Percentiles rank a stretch among this genome's conserved stretches.
Conservation (phyloP, 2,888 invertebrate species). For the Phanerotoma sp. region DNA sequence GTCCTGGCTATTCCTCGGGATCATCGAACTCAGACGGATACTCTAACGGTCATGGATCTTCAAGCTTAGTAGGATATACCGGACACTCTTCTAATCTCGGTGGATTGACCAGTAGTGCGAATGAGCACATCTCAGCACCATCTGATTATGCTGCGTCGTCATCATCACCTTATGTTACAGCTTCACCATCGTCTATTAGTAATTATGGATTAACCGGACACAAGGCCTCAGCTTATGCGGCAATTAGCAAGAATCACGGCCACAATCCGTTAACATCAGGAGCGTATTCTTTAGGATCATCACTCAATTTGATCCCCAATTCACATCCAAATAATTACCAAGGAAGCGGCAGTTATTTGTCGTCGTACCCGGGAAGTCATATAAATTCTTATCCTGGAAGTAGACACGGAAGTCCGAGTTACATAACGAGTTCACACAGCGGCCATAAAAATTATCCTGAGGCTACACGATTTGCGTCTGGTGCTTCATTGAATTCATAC, state of each 20-base stretch:
- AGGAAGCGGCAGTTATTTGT: neutral
- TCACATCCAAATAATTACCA: conserved; percentile 19
- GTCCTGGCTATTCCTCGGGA: conserved; percentile 30
- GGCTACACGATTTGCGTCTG: conserved; percentile 13
- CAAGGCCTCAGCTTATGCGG: conserved; percentile 26
- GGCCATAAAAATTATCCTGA: conserved; percentile 25
- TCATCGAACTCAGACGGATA: conserved; percentile 17
- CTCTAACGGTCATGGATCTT: conserved; percentile 12
- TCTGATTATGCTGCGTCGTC: conserved; percentile 29
- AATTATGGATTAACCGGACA: conserved; percentile 21
- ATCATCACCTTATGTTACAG: conserved; percentile 23
- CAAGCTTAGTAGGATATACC: conserved; percentile 23
- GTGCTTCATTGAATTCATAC: conserved; percentile 21
- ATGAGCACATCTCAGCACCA: conserved; percentile 20
- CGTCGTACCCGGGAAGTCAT: conserved; percentile 1
- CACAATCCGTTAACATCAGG: conserved; percentile 10
- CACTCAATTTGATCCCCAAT: conserved; percentile 12
- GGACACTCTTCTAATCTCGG: conserved; percentile 12
- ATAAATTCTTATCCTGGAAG: conserved; percentile 7
- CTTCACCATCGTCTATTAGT: conserved; percentile 17
- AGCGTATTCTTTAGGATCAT: conserved; percentile 25
- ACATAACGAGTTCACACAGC: neutral
- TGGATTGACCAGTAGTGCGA: conserved; percentile 23
- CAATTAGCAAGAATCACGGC: conserved; percentile 8
- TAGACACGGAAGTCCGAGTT: conserved; percentile 16